Percentiles rank a stretch among this genome's conserved stretches.
Evolutionary conservation across 2,797 vertebrate species (phyloP).

Genomic region (Aulostomus chinensis): DNA sequence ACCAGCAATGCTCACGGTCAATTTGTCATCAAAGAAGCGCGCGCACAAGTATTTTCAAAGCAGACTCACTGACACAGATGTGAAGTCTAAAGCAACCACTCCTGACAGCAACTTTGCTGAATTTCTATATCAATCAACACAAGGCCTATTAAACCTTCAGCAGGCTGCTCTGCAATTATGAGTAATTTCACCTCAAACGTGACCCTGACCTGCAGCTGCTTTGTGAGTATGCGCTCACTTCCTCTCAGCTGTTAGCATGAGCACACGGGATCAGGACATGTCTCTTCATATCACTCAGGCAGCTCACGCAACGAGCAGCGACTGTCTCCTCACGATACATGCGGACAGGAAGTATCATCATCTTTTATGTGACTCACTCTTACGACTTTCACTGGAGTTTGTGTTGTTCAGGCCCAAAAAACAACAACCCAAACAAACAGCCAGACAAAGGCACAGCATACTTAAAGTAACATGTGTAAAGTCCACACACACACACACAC

Average conservation of each 20-base stretch:
- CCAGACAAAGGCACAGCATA: constrained; percentile 5
- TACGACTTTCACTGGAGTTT: constrained; percentile 4
- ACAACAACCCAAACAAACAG: too few species aligned
- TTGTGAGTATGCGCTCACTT: constrained; percentile 47
- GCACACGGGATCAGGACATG: constrained; percentile 29
- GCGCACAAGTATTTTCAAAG: too few species aligned
- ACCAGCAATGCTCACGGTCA: too few species aligned
- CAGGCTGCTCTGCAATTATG: constrained; percentile 10
- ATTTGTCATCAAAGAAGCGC: too few species aligned
- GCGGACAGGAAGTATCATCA: constrained; percentile 16
- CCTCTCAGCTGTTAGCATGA: constrained; percentile 63
- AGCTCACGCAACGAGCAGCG: constrained; percentile 31
- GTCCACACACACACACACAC: background rate
- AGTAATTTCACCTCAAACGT: constrained; percentile 27
- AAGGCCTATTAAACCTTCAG: constrained; percentile 3
- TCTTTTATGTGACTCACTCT: constrained; percentile 29
- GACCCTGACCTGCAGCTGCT: constrained; percentile 69
- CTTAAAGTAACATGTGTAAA: background rate
- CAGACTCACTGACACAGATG: too few species aligned
- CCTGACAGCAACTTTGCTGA: too few species aligned
- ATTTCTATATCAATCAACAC: too few species aligned
- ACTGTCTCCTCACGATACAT: constrained; percentile 22
- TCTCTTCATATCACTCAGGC: constrained; percentile 40
- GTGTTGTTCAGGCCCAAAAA: constrained; percentile 11
- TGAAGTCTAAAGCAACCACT: too few species aligned